Base-by-base conservation (phyloP, 2,113 vertebrate species). In the Fulmarus glacialis region DNA sequence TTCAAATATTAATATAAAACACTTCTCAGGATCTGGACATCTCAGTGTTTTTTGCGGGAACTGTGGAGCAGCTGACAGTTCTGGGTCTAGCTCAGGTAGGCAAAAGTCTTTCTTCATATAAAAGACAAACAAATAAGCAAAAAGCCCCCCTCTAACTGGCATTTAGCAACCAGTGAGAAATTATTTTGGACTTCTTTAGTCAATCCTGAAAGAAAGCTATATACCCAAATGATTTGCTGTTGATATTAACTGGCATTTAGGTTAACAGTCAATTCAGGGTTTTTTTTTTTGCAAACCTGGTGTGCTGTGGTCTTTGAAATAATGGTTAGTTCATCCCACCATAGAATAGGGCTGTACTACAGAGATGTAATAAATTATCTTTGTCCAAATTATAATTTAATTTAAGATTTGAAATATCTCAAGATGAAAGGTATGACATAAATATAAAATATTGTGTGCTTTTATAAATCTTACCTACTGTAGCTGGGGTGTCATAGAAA, bases 1-100 rank as follows among this genome's bases (percentile, higher is more conserved):
- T 97, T 96, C 89, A 89, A 20, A 94, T 94, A 96, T 92, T 96
- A 72, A 66, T 95, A 96, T 94, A 52, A 86, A 81, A 55, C 64
- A 38, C 38, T 86, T 91, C 82, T 86, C 24, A 12, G 67, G 55
- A 62, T 82, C 63, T 86, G 89, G 75, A 89, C 86, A 62, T 74
- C 82, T 90, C 67, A 10, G 71, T 84, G 87, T 23, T 66, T 90
- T 87, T 56, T 87, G 47, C 12, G n/a, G 92, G 74, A 71, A 19
- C 78, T 80, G 70, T 56, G 84, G 87, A 96, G 91, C 62, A 91
- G 62, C 70, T 96, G 87, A 91, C 91, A 89, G 67, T 45, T 94
- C 56, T 59, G 40, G 43, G 87, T 82, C 89, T 83, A 75, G 48
- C 83, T 77, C 94, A 90, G 53, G 45, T 87, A 95, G 70, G 7